These are phyloP conservation scores for Ailuropoda melanoleuca DNA, from an alignment of 2,113 vertebrate species.

Conservation along the genomic window DNA sequence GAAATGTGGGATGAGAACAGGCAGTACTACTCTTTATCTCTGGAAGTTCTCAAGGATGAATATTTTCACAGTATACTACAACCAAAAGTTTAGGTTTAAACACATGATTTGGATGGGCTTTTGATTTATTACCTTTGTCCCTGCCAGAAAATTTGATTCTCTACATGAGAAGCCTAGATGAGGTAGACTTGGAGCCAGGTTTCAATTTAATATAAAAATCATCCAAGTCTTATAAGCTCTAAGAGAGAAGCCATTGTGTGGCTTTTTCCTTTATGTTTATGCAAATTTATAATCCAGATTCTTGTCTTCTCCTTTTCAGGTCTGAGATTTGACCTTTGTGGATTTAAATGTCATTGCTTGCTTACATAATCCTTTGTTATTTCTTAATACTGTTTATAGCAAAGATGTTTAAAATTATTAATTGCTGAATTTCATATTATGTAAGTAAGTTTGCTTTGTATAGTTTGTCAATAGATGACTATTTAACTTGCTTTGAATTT, in stretches of 20 bases:
- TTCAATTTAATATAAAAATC: conserved; percentile 48
- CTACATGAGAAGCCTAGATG: not conserved
- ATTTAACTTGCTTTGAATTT: not conserved
- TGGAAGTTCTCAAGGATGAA: not conserved
- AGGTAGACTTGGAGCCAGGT: not conserved
- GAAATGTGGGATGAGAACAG: not conserved
- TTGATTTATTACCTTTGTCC: conserved; percentile 19
- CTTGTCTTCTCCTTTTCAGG: not conserved
- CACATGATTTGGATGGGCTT: conserved; percentile 30
- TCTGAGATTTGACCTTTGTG: not conserved
- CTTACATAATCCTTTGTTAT: not conserved
- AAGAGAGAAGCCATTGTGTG: not conserved
- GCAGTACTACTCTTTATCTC: not conserved
- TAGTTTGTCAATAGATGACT: not conserved
- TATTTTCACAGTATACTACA: not conserved
- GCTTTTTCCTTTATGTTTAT: not conserved
- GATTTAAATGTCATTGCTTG: not conserved
- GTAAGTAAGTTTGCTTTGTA: not conserved
- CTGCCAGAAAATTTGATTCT: conserved; percentile 46
- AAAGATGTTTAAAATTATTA: conserved; percentile 26
- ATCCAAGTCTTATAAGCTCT: conserved; percentile 36
- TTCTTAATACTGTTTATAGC: not conserved
- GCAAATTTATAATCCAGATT: not conserved
- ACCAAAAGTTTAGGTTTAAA: not conserved
- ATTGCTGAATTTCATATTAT: not conserved